A percentile compares a stretch with the other conserved stretches of the same genome.
Evolutionary conservation across 92 coral and sea anemone species (phyloP).

Genomic region (Umimayanthus kanabou): DNA sequence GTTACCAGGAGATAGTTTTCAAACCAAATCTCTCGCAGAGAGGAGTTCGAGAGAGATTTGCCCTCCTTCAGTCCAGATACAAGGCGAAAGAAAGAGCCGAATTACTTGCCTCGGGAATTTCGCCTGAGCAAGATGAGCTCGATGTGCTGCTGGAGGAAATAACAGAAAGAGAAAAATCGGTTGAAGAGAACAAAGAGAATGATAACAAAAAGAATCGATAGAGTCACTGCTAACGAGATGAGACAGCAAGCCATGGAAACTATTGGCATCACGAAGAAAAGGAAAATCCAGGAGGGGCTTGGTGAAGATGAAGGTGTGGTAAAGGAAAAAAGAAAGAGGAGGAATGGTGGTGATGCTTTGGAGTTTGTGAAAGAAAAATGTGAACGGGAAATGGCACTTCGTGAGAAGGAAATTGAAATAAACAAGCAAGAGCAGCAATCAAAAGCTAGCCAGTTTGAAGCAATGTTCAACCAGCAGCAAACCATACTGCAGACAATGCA

Average conservation of each 20-base stretch:
- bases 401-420: conserved; percentile 28
- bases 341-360: conserved; percentile 17
- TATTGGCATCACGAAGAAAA: conserved; percentile 33
- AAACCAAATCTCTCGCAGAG: conserved; percentile 49
- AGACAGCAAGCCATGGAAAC: conserved; percentile 36
- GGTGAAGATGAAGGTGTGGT: neutral
- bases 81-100: conserved; percentile 46
- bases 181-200: conserved; percentile 21
- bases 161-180: conserved; percentile 4
- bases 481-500: conserved; percentile 22
- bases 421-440: conserved; percentile 21
- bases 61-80: conserved; percentile 33
- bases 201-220: conserved; percentile 28
- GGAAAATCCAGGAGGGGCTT: conserved; percentile 40
- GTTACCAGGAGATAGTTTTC: conserved; percentile 20
- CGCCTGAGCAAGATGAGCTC: conserved; percentile 49
- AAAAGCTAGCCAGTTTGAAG: conserved; percentile 10
- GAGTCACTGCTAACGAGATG: conserved; percentile 38
- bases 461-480: conserved; percentile 12
- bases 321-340: neutral
- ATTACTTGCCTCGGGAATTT: conserved; percentile 37
- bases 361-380: conserved; percentile 29
- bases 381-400: conserved; percentile 14
- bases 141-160: conserved; percentile 38
- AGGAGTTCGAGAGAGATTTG: conserved; percentile 31